A percentile compares a stretch with the other conserved stretches of the same genome.
Evolutionary conservation across 2,113 vertebrate species (phyloP).

Genomic region (Donacobius atricapilla): DNA sequence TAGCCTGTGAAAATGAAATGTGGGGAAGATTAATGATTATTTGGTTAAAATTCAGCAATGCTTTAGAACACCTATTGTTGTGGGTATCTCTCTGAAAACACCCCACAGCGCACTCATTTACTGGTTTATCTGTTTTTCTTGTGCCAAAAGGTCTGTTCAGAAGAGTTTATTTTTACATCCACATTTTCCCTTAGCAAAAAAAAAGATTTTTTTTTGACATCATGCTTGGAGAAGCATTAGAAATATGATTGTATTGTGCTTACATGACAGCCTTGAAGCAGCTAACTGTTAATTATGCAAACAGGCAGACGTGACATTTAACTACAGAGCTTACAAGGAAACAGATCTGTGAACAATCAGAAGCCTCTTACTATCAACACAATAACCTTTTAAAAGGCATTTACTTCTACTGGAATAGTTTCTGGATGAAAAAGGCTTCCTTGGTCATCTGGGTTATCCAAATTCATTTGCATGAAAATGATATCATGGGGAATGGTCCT

Average conservation of each 20-base stretch:
- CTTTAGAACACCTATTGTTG: neutral
- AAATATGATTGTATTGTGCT: neutral
- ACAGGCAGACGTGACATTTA: neutral
- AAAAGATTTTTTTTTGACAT: neutral
- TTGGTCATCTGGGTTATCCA: neutral
- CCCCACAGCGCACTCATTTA: neutral
- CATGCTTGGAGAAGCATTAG: neutral
- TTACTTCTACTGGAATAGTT: neutral
- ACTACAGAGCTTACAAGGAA: neutral
- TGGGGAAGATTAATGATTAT: neutral
- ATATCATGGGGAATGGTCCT: neutral
- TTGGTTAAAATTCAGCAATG: neutral
- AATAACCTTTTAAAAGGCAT: neutral
- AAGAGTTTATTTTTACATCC: neutral
- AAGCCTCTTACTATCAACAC: neutral
- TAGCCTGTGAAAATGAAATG: neutral
- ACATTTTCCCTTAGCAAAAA: neutral
- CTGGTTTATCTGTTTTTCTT: neutral
- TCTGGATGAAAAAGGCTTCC: neutral
- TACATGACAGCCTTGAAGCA: neutral
- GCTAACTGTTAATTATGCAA: neutral
- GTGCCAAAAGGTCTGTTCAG: neutral
- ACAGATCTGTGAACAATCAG: neutral
- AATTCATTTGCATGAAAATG: neutral
- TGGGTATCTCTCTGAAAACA: neutral